Evolutionary conservation across 1,140 invertebrate genomes (phyloP).

Genomic region (Neomicropteryx cornuta): DNA sequence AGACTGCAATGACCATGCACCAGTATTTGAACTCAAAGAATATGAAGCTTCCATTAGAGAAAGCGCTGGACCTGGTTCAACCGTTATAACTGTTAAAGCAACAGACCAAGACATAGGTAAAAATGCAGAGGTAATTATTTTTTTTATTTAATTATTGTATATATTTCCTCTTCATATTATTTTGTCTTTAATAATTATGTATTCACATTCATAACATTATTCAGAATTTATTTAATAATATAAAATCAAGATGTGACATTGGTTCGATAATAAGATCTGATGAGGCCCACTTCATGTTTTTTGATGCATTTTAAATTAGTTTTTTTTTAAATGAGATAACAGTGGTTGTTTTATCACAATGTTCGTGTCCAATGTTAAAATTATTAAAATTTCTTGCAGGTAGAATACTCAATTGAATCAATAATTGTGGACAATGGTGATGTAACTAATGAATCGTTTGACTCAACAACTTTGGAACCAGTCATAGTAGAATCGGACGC

Average conservation of each 20-base stretch:
- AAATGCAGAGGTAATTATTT: constrained; percentile 57
- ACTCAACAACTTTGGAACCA: constrained; percentile 11
- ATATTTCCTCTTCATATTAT: constrained; percentile 1
- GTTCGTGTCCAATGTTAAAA: too few relatives aligned
- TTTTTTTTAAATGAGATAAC: too few relatives aligned
- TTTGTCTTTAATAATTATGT: neutral
- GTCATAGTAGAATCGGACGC: constrained; percentile 20
- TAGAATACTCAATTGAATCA: constrained; percentile 69
- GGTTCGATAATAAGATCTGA: too few relatives aligned
- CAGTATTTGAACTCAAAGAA: constrained; percentile 77
- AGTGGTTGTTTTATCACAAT: too few relatives aligned
- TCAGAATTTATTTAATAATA: neutral
- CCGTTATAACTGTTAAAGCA: constrained; percentile 81
- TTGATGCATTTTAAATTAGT: too few relatives aligned
- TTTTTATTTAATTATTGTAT: neutral
- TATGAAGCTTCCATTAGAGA: constrained; percentile 80
- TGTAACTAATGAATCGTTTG: constrained; percentile 31
- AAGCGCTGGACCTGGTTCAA: constrained; percentile 76
- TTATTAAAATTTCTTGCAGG: too few relatives aligned
- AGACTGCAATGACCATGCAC: constrained; percentile 90
- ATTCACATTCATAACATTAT: neutral
- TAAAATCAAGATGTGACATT: too few relatives aligned
- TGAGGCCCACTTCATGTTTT: too few relatives aligned
- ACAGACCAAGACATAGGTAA: constrained; percentile 84
- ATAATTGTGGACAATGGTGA: constrained; percentile 43